Evolutionary conservation across 2,797 vertebrate species (phyloP), one percentile per base, ranked within the genome.

Genomic region (Leptoclinus maculatus): DNA sequence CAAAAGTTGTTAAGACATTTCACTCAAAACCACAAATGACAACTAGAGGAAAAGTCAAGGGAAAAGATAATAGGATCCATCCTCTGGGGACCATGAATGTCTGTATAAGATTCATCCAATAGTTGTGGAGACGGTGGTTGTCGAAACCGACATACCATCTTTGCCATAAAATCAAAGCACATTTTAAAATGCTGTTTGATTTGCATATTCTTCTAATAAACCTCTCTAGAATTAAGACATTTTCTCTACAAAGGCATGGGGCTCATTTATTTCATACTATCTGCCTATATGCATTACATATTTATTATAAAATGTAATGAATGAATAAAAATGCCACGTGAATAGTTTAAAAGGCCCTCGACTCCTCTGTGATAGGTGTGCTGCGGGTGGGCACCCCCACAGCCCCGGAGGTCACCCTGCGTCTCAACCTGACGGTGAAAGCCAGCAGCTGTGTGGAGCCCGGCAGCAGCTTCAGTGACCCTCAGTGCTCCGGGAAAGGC

Each of bases 401-500:
- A 41, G 92, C 89, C 71, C 96, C 96, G 17, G 97, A 97, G 17
- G 96, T 98, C 94, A 96, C 96, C 62, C 88, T 99, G 64, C 96
- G 97, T 67, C 94, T 99, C 86, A 97, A 96, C 67, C 93, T 99
- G 87, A 93, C 95, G 5, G 97, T 98, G 86, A 99, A 99, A 92
- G 92, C 95, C 89, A 97, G 96, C 85, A 96, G 94, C 91, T 99
- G 98, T 2, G 72, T 94, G 83, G 95, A 96, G 0, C 95, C 93
- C 0, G 96, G 95, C 70, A 95, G 94, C 90, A 94, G 85, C 53
- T 88, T 95, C 65, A 95, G 92, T 27, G 95, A 92, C 80, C 76
- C 96, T 38, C 96, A 95, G n/a, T 99, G 98, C 86, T 97, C 97
- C 0, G 97, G 97, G 60, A 98, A 96, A 91, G 98, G 98, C 59